Evolutionary conservation across 2,797 vertebrate genomes (phyloP).

Genomic region (Protonibea diacanthus): DNA sequence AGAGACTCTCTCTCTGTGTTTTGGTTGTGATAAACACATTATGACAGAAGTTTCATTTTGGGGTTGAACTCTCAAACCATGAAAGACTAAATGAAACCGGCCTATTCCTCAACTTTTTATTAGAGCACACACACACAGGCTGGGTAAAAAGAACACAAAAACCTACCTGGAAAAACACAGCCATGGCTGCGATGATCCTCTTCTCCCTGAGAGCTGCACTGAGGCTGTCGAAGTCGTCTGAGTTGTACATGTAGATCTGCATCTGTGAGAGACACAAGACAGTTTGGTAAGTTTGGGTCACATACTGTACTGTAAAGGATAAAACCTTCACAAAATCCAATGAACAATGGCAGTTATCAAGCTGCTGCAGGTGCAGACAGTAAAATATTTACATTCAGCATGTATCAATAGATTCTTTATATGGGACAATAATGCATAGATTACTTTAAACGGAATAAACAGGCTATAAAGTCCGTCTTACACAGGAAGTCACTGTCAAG

Average conservation of each 20-base stretch:
- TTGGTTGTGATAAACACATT: neutral
- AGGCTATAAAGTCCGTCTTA: neutral
- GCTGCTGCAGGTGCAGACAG: no score
- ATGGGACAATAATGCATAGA: neutral
- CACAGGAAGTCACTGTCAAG: no score
- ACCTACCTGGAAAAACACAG: slow-evolving; percentile 96
- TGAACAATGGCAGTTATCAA: neutral
- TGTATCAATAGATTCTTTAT: neutral
- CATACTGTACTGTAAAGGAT: neutral
- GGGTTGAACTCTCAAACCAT: no score
- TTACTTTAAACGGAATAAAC: neutral
- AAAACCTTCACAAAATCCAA: neutral
- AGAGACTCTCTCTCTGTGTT: neutral
- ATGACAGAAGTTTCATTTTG: no score
- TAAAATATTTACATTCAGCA: no score
- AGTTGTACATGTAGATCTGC: slow-evolving; percentile 99
- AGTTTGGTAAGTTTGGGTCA: neutral
- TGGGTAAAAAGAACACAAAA: neutral
- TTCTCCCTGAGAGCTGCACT: slow-evolving; percentile 92
- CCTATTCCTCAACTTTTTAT: no score
- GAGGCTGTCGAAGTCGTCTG: slow-evolving; percentile 97
- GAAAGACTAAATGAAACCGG: no score
- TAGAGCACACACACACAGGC: neutral
- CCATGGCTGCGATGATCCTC: slow-evolving; percentile 93
- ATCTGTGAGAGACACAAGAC: slow-evolving; percentile 85